Evolutionary conservation across 2,888 invertebrate species (phyloP).

Genomic region (Drosophila borealis): DNA sequence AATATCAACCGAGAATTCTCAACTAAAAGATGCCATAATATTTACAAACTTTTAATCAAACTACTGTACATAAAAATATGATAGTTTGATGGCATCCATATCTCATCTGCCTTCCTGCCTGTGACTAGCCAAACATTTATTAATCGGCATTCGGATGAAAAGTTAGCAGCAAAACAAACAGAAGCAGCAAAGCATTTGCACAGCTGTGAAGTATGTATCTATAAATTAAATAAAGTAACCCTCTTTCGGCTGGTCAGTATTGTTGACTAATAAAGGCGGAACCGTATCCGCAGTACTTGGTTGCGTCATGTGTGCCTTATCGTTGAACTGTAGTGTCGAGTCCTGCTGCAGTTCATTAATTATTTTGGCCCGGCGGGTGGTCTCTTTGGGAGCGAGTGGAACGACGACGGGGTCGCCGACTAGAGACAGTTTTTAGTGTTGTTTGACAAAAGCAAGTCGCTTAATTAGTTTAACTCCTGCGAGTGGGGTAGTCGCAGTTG

Average conservation of each 20-base stretch:
- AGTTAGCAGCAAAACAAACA: slow-evolving; percentile 18
- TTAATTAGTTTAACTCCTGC: slow-evolving; percentile 68
- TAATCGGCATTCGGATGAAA: slow-evolving; percentile 3
- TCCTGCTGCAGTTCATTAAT: slow-evolving; percentile 75
- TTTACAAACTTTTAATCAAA: not conserved
- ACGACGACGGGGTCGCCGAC: not conserved
- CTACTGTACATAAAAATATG: not conserved
- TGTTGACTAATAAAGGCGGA: slow-evolving; percentile 47
- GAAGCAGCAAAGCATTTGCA: not conserved
- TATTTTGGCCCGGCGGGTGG: slow-evolving; percentile 61
- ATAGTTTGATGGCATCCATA: not conserved
- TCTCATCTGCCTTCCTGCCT: not conserved
- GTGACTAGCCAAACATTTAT: slow-evolving; percentile 3
- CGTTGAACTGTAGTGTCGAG: slow-evolving; percentile 13
- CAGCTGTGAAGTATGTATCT: slow-evolving; percentile 9
- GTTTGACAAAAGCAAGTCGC: slow-evolving; percentile 63
- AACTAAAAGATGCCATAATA: not conserved
- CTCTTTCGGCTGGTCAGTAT: slow-evolving; percentile 56
- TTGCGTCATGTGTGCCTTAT: slow-evolving; percentile 69
- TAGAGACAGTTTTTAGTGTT: slow-evolving; percentile 30
- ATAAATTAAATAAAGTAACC: slow-evolving; percentile 51
- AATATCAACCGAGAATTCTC: not conserved
- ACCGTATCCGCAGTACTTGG: slow-evolving; percentile 35
- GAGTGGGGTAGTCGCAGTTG: slow-evolving; percentile 54
- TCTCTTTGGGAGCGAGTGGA: not conserved